Evolutionary conservation across 2,113 vertebrate species (phyloP), one percentile per base, ranked within the genome.

Genomic region (Columba livia): DNA sequence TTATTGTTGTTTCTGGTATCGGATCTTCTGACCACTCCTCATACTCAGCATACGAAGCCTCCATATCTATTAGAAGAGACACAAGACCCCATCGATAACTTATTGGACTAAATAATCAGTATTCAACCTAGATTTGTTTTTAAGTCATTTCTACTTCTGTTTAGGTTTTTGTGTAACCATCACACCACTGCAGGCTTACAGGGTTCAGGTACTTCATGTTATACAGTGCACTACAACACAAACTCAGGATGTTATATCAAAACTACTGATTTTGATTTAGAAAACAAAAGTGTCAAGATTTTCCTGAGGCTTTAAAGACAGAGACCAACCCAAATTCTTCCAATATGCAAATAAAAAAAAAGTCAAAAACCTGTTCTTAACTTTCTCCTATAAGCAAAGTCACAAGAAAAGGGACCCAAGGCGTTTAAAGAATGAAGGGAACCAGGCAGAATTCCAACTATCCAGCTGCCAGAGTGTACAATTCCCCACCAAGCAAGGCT

Each of bases 21-120:
- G 98, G 98, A 7, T 98, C 96, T 31, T 99, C 99, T 5, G 99
- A 98, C 99, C 99, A 99, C 47, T 99, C 98, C 58, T 99, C 98
- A 36, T 99, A 99, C 79, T 99, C 99, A 12, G 98, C 98, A 64
- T 98, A 99, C 0, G 99, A 99, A 34, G 98, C 95, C 57, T 99
- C 99, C 99, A 99, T 99, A 85, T 99, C 99, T 99, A 62, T 38
- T 42, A 62, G 84, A 54, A 85, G 51, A 96, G 3, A 21, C 6
- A 57, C 0, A 3, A 74, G 85, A 69, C 8, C 5, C 11, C 54
- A 79, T 72, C 51, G 65, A 6, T 15, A 60, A 65, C 21, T 64
- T 14, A 36, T 0, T 5, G 11, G 17, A 10, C 4, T 28, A n/a
- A 61, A 54, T 42, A 56, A 57, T 18, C 16, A 40, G 31, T 56